Evolutionary conservation across 1,140 invertebrate genomes (phyloP), one percentile per base, ranked within the genome.

Genomic region (Drosophila sp.): DNA sequence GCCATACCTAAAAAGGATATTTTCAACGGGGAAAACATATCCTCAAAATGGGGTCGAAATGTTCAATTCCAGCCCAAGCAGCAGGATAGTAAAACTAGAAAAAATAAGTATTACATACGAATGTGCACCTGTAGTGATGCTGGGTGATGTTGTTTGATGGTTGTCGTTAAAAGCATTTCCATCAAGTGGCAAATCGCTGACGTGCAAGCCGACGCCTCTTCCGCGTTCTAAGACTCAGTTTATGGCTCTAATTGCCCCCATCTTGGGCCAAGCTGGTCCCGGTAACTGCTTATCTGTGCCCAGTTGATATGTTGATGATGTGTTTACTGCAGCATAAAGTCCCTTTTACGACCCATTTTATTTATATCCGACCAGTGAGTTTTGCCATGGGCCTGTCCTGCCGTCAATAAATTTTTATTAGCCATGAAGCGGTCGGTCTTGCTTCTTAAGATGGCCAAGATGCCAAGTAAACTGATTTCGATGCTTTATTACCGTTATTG

Each of bases 301-400:
- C 80, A 87, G 83, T 89, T 89, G 84, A 87, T 80, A 89, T 87
- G 83, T 87, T 87, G 83, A 87, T 87, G 83, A 87, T 86, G 83
- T 87, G 83, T 87, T 89, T 87, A 87, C 84, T 87, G 83, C 83
- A 87, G 79, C 84, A 89, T 89, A 89, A 87, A 87, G 83, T 87
- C 81, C 78, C 70, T 89, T 87, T 87, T 87, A 87, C 83, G 83
- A 89, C 84, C 86, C 76, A 66, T 89, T 86, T 86, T 86, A 86
- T 86, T 86, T 86, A 89, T 86, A 86, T 89, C 79, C 76, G 62
- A 76, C 70, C 75, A 69, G 41, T 67, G 54, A 56, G 55, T 69
- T 67, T 68, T 65, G 44, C 47, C 75, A 54, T 75, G 75, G 76
- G 79, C 73, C 72, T 76, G 79, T 79, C 84, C 67, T 87, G 79